These are phyloP conservation scores for Asbolus verrucosus DNA, from an alignment of 1,140 invertebrate genomes.

Conservation along the genomic window DNA sequence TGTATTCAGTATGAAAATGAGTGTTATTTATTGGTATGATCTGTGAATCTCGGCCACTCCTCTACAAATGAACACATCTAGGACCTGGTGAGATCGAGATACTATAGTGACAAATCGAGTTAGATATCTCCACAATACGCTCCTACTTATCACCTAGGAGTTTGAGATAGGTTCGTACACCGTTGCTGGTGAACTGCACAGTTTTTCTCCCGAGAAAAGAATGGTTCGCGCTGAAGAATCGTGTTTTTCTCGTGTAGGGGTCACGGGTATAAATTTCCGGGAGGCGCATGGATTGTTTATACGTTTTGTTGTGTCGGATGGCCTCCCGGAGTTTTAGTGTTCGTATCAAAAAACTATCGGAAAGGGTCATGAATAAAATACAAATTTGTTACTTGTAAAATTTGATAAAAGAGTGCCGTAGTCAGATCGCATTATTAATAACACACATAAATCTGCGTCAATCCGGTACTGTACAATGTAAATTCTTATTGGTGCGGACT, in stretches of 20 bases:
- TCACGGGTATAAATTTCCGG: slow-evolving; percentile 38
- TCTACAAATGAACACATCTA: slow-evolving; percentile 26
- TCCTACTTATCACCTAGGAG: slow-evolving; percentile 3
- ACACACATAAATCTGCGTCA: slow-evolving; percentile 35
- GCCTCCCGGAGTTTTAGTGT: slow-evolving; percentile 42
- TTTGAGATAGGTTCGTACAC: neutral
- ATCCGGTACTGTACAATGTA: slow-evolving; percentile 30
- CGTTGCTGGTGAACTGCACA: neutral
- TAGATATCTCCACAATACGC: neutral
- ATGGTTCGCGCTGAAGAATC: neutral
- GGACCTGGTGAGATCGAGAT: slow-evolving; percentile 2
- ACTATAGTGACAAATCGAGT: slow-evolving; percentile 18
- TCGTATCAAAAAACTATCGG: slow-evolving; percentile 48
- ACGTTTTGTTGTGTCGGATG: slow-evolving; percentile 22
- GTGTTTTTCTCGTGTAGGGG: slow-evolving; percentile 19
- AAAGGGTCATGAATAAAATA: slow-evolving; percentile 51
- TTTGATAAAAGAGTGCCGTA: slow-evolving; percentile 35
- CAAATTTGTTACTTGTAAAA: slow-evolving; percentile 52
- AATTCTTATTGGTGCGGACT: neutral
- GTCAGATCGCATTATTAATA: slow-evolving; percentile 44
- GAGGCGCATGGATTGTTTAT: slow-evolving; percentile 15
- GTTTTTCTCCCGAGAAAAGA: neutral
- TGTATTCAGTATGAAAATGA: slow-evolving; percentile 29
- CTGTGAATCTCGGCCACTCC: slow-evolving; percentile 26
- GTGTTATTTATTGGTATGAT: neutral